Conservation (phyloP, 2,888 invertebrate species). For the Laothoe populi region DNA sequence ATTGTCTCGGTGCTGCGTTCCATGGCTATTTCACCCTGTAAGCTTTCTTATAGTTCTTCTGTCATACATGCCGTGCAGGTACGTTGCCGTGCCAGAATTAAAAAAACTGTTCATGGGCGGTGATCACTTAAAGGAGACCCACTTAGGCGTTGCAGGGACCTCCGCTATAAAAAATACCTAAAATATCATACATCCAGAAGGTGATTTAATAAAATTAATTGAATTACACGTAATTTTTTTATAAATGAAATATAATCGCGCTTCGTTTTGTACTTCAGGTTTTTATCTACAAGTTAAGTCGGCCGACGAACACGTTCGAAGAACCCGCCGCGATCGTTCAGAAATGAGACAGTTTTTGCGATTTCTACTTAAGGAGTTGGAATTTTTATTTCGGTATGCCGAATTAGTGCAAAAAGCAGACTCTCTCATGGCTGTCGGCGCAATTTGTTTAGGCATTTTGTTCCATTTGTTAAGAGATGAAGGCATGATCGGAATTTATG, state of each 20-base stretch:
- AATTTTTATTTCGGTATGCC: constrained; percentile 85
- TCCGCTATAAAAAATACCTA: no score
- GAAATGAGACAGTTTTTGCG: constrained; percentile 64
- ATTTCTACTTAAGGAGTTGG: constrained; percentile 72
- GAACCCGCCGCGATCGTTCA: constrained; percentile 47
- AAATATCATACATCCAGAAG: no score
- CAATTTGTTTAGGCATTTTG: constrained; percentile 84
- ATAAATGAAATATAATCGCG: background rate
- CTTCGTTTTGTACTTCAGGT: background rate
- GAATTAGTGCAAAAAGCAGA: constrained; percentile 83
- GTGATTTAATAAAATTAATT: constrained; percentile 15
- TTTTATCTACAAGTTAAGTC: constrained; percentile 33
- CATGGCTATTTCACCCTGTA: no score
- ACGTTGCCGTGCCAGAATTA: no score
- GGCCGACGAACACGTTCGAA: constrained; percentile 14
- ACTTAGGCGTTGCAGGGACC: no score
- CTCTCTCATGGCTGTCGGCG: constrained; percentile 66
- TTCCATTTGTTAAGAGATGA: constrained; percentile 67
- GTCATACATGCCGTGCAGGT: no score
- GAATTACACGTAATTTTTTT: background rate
- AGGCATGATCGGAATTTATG: constrained; percentile 70
- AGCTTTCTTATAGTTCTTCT: no score
- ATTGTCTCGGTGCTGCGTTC: no score
- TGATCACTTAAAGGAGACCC: no score
- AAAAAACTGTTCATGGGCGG: no score